Conservation (phyloP, 2,797 vertebrate genomes). For the Notolepis coatsorum region DNA sequence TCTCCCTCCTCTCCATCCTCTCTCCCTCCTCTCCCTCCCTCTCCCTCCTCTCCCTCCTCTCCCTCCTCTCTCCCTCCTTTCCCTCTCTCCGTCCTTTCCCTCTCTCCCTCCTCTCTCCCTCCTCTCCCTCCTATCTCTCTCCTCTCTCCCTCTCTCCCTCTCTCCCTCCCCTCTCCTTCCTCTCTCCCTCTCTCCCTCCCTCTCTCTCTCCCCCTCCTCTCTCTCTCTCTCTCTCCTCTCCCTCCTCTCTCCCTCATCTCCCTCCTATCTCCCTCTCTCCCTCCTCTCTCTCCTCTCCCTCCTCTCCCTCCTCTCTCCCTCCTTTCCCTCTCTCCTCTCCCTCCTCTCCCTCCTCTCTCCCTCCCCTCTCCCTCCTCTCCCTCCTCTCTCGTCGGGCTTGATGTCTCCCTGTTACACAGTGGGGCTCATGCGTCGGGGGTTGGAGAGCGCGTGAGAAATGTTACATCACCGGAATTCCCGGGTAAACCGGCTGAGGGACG, state of each 20-base stretch:
- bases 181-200: background rate
- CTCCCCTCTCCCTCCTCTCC: too few relatives aligned
- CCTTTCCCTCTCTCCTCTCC: too few relatives aligned
- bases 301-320: background rate
- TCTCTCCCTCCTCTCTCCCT: background rate
- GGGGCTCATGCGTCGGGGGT: too few relatives aligned
- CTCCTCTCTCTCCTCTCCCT: background rate
- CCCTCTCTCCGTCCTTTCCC: background rate
- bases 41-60: background rate
- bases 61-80: background rate
- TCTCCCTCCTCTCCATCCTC: background rate
- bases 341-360: background rate
- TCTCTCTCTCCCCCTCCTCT: background rate
- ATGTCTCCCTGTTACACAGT: background rate
- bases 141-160: background rate
- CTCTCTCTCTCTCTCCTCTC: background rate
- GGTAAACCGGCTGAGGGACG: too few relatives aligned
- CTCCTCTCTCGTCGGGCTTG: background rate
- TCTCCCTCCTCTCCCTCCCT: background rate
- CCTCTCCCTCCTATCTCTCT: background rate
- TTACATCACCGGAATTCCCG: background rate
- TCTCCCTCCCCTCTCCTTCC: background rate
- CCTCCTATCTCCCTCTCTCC: background rate
- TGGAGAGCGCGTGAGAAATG: too few relatives aligned
- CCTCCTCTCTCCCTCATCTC: background rate